Percentiles rank a stretch among this genome's conserved stretches.
phyloP scores from a whole-genome alignment of 2,797 vertebrate genomes.

The Acanthurus lineatus region DNA sequence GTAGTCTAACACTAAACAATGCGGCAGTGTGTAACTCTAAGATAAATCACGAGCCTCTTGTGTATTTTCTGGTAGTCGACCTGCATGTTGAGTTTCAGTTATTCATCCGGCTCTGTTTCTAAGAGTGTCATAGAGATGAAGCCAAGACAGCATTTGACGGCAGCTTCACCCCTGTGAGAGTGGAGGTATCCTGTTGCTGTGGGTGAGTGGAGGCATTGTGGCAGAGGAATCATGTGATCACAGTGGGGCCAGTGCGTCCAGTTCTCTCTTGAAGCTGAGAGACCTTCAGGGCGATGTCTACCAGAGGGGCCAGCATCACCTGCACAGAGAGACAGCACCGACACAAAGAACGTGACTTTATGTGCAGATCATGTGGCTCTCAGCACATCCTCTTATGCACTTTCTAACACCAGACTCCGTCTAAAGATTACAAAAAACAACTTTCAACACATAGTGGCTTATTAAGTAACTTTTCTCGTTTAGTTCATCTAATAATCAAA shows the following conservation, averaged over 20 bases:
- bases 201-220: conserved; percentile 45
- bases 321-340: conserved; percentile 68
- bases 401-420: neutral
- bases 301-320: conserved; percentile 96
- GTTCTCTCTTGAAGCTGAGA: conserved; percentile 94
- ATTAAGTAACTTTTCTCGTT: neutral
- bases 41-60: conserved; percentile 27
- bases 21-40: conserved; percentile 21
- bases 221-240: conserved; percentile 91
- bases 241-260: conserved; percentile 91
- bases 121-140: conserved; percentile 29
- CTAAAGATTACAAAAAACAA: neutral
- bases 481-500: neutral
- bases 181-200: conserved; percentile 64
- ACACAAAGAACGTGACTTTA: conserved; percentile 23
- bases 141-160: conserved; percentile 52
- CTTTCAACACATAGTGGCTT: neutral
- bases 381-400: neutral
- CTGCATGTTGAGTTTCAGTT: conserved; percentile 29
- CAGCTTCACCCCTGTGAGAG: conserved; percentile 48
- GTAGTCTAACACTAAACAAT: conserved; percentile 6
- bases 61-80: conserved; percentile 31
- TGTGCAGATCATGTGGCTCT: neutral
- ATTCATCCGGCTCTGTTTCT: conserved; percentile 39
- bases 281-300: conserved; percentile 94